Base-by-base conservation (phyloP, 2,797 vertebrate genomes). In the Pantherophis alleghaniensis region DNA sequence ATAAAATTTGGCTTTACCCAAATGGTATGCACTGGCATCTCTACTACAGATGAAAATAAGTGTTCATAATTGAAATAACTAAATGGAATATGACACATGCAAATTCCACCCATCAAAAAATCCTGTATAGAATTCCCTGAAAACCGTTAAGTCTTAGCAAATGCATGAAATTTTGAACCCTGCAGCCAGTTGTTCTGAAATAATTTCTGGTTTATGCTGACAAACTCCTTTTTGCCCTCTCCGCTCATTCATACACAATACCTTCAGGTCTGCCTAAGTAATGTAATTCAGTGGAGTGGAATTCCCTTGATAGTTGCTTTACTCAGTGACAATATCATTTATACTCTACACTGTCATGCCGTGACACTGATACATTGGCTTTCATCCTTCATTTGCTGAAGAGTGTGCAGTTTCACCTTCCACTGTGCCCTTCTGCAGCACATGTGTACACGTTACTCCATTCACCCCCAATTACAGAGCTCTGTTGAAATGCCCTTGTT, bases 271-370 rank as follows among this genome's bases (percentile, higher is more conserved):
- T 96, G 97, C 96, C 98, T 98, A 97, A 97, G 96, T 97, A 98
- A 98, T 97, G 96, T 97, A 97, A 98, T 98, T 98, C 97, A 98
- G 96, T 98, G 96, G 97, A 98, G 97, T 98, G 98, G 97, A 97
- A 98, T 98, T 97, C 98, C 97, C 97, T 96, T 20, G 96, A 96
- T 96, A 96, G 96, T 95, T 96, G 89, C 96, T 95, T 97, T 96
- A 97, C 97, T 98, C 97, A 96, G 97, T 98, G 97, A 98, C 97
- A 97, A 96, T 96, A 97, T 98, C 98, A 97, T 98, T 98, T 98
- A 97, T 98, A 98, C 97, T 97, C 97, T 93, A 96, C 96, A 96
- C 97, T 97, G 97, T 97, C 96, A 94, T 94, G 97, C 97, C 95
- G 96, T 97, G 98, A 98, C 98, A 97, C 96, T 96, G 97, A 98